A percentile compares a stretch with the other conserved stretches of the same genome.
Evolutionary conservation across 2,113 vertebrate species (phyloP).

Genomic region (Thinocorus orbignyianus): DNA sequence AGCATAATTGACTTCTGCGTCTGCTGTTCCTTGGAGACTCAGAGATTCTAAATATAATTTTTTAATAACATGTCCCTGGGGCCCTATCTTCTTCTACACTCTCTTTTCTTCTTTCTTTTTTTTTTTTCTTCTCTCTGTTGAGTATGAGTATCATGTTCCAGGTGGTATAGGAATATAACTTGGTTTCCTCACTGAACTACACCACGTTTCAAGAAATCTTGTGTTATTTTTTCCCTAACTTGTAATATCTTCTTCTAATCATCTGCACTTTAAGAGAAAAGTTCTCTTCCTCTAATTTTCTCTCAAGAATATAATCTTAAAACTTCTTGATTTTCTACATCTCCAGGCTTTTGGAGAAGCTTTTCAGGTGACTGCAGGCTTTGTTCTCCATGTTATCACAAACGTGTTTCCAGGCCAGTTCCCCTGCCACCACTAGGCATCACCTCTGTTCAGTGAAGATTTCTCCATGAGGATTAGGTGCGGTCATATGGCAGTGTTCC

Average conservation of each 20-base stretch:
- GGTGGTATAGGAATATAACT: neutral
- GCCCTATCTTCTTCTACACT: neutral
- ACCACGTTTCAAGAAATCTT: neutral
- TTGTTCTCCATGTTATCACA: neutral
- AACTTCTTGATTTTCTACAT: conserved; percentile 22
- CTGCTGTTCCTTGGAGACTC: conserved; percentile 9
- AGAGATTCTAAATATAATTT: conserved; percentile 33
- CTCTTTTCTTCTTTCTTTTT: neutral
- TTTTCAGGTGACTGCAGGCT: neutral
- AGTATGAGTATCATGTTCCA: neutral
- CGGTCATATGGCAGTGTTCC: neutral
- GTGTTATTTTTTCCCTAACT: conserved; percentile 1
- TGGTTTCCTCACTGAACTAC: neutral
- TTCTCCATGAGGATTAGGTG: neutral
- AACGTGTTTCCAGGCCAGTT: neutral
- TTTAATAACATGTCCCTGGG: conserved; percentile 7
- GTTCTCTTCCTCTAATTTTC: conserved; percentile 42
- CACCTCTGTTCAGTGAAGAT: neutral
- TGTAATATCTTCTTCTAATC: conserved; percentile 45
- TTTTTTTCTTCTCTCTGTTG: neutral
- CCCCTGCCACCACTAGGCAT: neutral
- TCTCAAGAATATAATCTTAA: conserved; percentile 35
- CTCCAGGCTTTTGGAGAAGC: conserved; percentile 12
- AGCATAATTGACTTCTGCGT: conserved; percentile 7
- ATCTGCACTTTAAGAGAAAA: conserved; percentile 21